phyloP scores from a whole-genome alignment of 2,888 invertebrate species.

The Phytoseiulus persimilis region DNA sequence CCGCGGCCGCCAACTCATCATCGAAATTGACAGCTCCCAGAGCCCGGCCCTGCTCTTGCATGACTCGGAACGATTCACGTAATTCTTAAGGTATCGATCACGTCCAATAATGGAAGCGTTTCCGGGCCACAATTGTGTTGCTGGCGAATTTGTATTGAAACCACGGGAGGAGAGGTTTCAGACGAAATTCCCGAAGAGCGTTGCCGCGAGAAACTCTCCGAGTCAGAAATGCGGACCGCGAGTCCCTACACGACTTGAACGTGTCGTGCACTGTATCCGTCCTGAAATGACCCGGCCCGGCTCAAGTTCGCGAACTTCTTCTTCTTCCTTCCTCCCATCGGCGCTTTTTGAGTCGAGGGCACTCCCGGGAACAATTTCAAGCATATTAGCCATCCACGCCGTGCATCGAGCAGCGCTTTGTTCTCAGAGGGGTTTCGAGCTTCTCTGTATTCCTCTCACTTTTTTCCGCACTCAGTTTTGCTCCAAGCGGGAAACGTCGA shows the following conservation, averaged over 20 bases:
- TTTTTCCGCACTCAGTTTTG: not conserved
- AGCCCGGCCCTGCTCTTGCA: no score
- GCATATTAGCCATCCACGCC: conserved; percentile 30
- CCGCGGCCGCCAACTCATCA: not conserved
- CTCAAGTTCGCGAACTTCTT: not conserved
- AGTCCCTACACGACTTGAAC: not conserved
- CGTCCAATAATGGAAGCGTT: no score
- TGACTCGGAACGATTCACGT: not conserved
- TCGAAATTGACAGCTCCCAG: not conserved
- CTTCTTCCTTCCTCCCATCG: not conserved
- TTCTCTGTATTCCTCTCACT: not conserved
- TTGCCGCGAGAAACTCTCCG: no score
- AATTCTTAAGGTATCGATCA: not conserved
- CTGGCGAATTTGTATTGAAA: no score
- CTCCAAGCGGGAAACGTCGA: not conserved
- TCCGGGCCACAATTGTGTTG: no score
- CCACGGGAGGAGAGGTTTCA: no score
- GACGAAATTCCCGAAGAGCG: no score
- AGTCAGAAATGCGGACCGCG: not conserved
- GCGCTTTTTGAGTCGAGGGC: not conserved
- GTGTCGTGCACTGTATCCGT: not conserved
- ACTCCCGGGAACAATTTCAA: conserved; percentile 37
- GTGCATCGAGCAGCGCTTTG: not conserved
- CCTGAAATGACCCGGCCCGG: not conserved
- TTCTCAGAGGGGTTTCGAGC: not conserved